Conservation (phyloP, 1,140 invertebrate species). For the Drosophila repleta region DNA sequence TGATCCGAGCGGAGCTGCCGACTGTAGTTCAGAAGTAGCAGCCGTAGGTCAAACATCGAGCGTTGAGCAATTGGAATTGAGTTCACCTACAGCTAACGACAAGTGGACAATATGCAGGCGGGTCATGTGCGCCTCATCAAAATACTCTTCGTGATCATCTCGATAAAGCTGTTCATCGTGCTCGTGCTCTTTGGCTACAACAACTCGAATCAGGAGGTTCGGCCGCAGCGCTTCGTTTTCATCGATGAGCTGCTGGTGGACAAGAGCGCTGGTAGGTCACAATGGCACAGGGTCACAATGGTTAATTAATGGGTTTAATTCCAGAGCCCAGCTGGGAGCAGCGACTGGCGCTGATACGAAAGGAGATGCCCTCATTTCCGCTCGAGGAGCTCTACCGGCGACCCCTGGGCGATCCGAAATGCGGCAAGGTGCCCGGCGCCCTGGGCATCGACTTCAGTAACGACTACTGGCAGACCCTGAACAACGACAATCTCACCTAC, state of each 20-base stretch:
- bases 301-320: background rate
- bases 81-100: no score
- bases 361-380: conserved; percentile 66
- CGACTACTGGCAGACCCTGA: conserved; percentile 90
- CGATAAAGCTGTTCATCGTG: conserved; percentile 50
- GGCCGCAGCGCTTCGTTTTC: background rate
- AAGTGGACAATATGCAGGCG: conserved; percentile 35
- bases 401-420: background rate
- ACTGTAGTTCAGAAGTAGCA: conserved; percentile 6
- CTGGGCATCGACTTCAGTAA: conserved; percentile 64
- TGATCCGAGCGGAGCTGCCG: conserved; percentile 4
- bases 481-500: conserved; percentile 91
- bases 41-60: conserved; percentile 17
- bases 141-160: conserved; percentile 51
- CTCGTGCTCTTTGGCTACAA: conserved; percentile 36
- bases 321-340: conserved; percentile 47
- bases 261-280: conserved; percentile 35
- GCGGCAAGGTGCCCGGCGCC: conserved; percentile 43
- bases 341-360: conserved; percentile 41
- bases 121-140: conserved; percentile 46
- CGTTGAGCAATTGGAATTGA: background rate
- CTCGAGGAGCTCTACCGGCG: conserved; percentile 40
- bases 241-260: conserved; percentile 53
- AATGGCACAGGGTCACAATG: background rate
- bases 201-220: background rate